Base-by-base conservation (phyloP, 1,140 invertebrate species). In the Metopolophium dirhodum region DNA sequence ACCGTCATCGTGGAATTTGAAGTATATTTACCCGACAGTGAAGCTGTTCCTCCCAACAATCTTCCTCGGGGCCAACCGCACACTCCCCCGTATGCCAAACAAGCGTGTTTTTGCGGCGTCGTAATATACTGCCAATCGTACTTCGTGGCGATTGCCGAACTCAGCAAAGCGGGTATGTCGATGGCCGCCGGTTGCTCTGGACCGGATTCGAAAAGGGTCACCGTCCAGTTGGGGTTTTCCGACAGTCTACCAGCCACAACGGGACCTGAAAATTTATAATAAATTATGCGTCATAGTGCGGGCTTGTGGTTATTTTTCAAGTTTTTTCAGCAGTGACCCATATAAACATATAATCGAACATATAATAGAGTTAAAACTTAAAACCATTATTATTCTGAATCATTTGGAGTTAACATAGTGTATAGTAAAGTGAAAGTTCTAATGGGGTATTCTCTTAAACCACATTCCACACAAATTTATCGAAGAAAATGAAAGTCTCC, bases 41-140 rank as follows among this genome's bases (percentile, higher is more conserved):
- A 96, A 94, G 97, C 98, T 2, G 96, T 97, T 7, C 98, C 98
- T 26, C 98, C 98, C 18, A 98, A 95, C 47, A 97, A 97, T 95
- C 97, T 97, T 0, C 97, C 97, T 82, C 97, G 95, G 0, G 97
- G 96, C 96, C 97, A 96, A 94, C 96, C 97, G 94, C 97, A 98
- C 1, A 97, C 96, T 2, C 96, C 96, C 37, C 96, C 96, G 93
- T 96, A 96, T 30, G 51, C 96, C 26, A 90, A 54, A 90, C 97
- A 97, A 45, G 95, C 95, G 4, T 94, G 94, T 0, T 94, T 94
- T 94, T 97, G 96, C 1, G 96, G 95, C 82, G 97, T 96, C 0
- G 96, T 96, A 93, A 95, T 94, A 94, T 97, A 97, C 83, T 95
- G 94, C 96, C 97, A 98, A 94, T 97, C 95, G 87, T 91, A 94